Percentiles rank a stretch among this genome's conserved stretches.
Conservation (phyloP, 2,113 vertebrate genomes). For the Myocastor coypus region DNA sequence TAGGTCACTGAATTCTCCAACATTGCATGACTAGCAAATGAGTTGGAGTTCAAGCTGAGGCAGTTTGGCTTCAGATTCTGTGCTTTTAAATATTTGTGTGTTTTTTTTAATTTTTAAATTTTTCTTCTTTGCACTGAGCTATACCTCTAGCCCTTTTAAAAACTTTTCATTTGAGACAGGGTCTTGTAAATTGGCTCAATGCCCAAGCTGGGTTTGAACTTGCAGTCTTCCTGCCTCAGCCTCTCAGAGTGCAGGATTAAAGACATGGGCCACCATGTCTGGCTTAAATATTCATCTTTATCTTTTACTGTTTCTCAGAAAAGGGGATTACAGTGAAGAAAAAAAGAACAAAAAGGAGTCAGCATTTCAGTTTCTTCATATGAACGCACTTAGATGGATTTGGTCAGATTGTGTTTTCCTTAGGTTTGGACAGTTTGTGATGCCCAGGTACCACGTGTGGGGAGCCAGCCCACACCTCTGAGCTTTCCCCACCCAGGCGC, state of each 20-base stretch:
- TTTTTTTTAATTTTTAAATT: background rate
- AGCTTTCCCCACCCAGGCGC: background rate
- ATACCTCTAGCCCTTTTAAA: background rate
- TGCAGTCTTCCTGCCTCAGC: background rate
- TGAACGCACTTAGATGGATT: background rate
- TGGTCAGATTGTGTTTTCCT: background rate
- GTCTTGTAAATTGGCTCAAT: background rate
- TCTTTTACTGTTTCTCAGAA: background rate
- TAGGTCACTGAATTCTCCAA: background rate
- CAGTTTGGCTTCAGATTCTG: conserved; percentile 8
- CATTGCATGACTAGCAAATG: background rate
- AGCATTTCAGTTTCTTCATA: conserved; percentile 15
- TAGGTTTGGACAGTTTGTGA: conserved; percentile 32
- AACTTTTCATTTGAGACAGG: background rate
- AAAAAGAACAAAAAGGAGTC: background rate
- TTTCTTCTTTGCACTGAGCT: background rate
- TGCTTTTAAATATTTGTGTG: conserved; percentile 24
- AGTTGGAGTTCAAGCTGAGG: background rate
- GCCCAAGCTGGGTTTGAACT: background rate
- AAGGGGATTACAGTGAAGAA: background rate
- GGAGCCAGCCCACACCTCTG: background rate
- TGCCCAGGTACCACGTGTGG: background rate
- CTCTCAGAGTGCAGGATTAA: background rate
- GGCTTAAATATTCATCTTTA: background rate
- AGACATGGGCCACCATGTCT: background rate